A percentile compares a stretch with the other conserved stretches of the same genome.
Conservation (phyloP, 2,888 invertebrate genomes). For the Tuberolachnus salignus region DNA sequence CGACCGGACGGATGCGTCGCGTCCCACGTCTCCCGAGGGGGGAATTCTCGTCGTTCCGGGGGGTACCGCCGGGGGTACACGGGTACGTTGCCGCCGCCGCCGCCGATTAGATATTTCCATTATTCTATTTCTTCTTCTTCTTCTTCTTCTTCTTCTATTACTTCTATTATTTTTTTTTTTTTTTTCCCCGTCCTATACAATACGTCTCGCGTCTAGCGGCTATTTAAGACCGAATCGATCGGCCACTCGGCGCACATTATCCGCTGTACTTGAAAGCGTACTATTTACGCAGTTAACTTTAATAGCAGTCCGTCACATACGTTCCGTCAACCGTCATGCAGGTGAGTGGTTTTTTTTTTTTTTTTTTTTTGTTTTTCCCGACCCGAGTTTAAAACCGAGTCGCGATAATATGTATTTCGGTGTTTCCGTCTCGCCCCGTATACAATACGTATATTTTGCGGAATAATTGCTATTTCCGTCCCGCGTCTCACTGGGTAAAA, state of each 20-base stretch:
- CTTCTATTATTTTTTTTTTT: background rate
- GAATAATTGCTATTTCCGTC: too few species aligned
- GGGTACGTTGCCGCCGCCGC: background rate
- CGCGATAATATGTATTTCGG: too few species aligned
- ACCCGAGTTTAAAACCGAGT: too few species aligned
- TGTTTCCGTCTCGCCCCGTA: too few species aligned
- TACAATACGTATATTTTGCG: too few species aligned
- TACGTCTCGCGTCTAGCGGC: background rate
- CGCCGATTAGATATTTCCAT: background rate
- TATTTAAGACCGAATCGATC: constrained; percentile 31
- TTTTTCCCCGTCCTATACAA: background rate
- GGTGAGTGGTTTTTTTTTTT: background rate
- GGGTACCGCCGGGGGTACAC: background rate
- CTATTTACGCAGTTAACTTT: too few species aligned
- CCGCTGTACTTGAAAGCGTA: background rate
- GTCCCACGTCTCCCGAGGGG: background rate
- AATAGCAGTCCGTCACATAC: too few species aligned
- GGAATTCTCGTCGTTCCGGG: background rate
- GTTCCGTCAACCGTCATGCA: background rate
- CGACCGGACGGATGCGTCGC: background rate
- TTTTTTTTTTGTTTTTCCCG: too few species aligned
- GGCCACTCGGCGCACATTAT: background rate
- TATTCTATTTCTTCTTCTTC: background rate
- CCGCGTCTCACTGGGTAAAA: too few species aligned
- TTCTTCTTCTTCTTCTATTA: background rate